Percentiles rank a stretch among this genome's conserved stretches.
Conservation (phyloP, 1,140 invertebrate genomes). For the Proales similis region DNA sequence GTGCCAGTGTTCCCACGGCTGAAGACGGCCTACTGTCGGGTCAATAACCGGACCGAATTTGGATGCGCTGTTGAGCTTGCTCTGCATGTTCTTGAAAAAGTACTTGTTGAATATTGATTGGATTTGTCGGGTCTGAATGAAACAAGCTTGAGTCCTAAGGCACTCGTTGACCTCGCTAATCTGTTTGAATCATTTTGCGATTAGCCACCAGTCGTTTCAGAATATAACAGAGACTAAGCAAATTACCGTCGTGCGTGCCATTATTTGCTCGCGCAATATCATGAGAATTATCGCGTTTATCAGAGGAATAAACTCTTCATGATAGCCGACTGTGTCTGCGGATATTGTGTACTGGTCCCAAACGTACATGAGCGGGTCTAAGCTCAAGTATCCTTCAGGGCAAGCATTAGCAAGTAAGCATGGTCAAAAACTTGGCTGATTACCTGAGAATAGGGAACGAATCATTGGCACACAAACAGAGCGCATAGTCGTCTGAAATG, state of each 20-base stretch:
- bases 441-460: constrained; percentile 12
- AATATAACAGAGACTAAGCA: neutral
- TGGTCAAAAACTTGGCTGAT: too few species aligned
- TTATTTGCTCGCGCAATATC: constrained; percentile 8
- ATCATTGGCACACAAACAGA: constrained; percentile 6
- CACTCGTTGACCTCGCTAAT: neutral
- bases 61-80: neutral
- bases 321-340: constrained; percentile 5
- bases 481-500: neutral
- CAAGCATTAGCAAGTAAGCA: too few species aligned
- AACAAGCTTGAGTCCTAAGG: constrained; percentile 3
- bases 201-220: neutral
- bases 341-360: constrained; percentile 36
- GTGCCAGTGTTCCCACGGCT: constrained; percentile 36
- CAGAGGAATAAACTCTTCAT: constrained; percentile 33
- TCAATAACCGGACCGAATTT: constrained; percentile 34
- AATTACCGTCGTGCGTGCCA: neutral
- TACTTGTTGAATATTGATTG: constrained; percentile 23
- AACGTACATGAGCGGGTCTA: constrained; percentile 18
- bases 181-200: neutral
- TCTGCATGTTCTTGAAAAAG: constrained; percentile 21
- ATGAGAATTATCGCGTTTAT: constrained; percentile 24
- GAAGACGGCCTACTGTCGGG: constrained; percentile 32
- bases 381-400: constrained; percentile 5
- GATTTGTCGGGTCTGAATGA: constrained; percentile 31